Percentiles rank a stretch among this genome's conserved stretches.
These are phyloP conservation scores for Dryas iulia DNA, from an alignment of 1,140 invertebrate genomes.

Conservation along the genomic window DNA sequence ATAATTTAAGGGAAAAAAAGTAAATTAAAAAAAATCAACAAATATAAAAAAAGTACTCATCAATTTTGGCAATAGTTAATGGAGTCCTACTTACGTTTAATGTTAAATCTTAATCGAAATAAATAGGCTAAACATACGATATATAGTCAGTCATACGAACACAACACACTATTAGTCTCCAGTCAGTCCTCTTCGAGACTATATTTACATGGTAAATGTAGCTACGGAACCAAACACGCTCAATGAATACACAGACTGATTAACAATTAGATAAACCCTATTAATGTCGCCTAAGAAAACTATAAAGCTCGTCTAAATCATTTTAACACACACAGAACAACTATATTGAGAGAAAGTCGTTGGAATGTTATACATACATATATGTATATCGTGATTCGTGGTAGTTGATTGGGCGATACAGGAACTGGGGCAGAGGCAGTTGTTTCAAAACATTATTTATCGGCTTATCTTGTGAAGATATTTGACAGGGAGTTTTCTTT, in stretches of 20 bases:
- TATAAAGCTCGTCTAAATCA: conserved; percentile 53
- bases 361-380: conserved; percentile 34
- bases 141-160: conserved; percentile 60
- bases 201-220: conserved; percentile 63
- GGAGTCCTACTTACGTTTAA: conserved; percentile 68
- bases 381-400: conserved; percentile 34
- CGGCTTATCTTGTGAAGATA: neutral
- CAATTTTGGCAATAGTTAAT: conserved; percentile 78
- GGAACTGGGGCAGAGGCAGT: conserved; percentile 40
- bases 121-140: conserved; percentile 66
- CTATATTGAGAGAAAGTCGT: conserved; percentile 39
- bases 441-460: conserved; percentile 22
- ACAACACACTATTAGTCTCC: conserved; percentile 52
- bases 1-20: conserved; percentile 72
- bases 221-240: conserved; percentile 59
- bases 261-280: conserved; percentile 61
- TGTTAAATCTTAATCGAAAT: conserved; percentile 70
- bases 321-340: conserved; percentile 59
- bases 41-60: conserved; percentile 69
- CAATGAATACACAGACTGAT: conserved; percentile 55
- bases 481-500: neutral
- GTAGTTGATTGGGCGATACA: conserved; percentile 32
- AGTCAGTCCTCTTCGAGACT: conserved; percentile 51
- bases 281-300: conserved; percentile 53
- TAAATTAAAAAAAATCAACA: conserved; percentile 71